phyloP scores from a whole-genome alignment of 1,140 invertebrate species.

The Mizuhopecten yessoensis region DNA sequence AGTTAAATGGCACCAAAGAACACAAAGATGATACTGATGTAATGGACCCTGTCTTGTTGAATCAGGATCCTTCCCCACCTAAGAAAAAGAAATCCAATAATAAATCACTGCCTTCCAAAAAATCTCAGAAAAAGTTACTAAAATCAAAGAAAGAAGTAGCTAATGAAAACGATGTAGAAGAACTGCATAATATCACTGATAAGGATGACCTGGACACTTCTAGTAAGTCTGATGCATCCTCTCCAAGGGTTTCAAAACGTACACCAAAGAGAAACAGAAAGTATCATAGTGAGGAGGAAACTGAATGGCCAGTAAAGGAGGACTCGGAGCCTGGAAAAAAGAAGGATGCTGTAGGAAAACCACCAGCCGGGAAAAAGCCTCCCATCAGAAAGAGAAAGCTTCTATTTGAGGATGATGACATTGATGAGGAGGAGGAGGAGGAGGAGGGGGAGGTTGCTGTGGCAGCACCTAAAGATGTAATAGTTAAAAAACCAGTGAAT shows the following conservation, averaged over 20 bases:
- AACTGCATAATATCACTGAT: background rate
- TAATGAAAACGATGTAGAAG: slow-evolving; percentile 38
- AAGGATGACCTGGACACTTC: slow-evolving; percentile 50
- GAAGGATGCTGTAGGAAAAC: background rate
- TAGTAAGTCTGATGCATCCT: slow-evolving; percentile 45
- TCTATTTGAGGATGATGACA: slow-evolving; percentile 58
- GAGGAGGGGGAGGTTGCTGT: background rate
- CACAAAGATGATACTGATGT: background rate
- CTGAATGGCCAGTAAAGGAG: background rate
- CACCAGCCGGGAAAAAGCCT: background rate
- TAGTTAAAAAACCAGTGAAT: slow-evolving; percentile 42
- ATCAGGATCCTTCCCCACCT: slow-evolving; percentile 42
- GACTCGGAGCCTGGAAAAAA: background rate
- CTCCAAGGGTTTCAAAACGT: slow-evolving; percentile 58
- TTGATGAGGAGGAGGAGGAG: slow-evolving; percentile 45
- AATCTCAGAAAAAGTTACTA: slow-evolving; percentile 28
- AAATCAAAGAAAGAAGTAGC: slow-evolving; percentile 41
- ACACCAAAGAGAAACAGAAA: slow-evolving; percentile 62
- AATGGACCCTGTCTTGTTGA: background rate
- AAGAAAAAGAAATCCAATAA: slow-evolving; percentile 47
- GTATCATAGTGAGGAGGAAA: slow-evolving; percentile 62
- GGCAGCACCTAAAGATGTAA: background rate
- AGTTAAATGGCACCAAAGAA: background rate
- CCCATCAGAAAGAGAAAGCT: slow-evolving; percentile 57
- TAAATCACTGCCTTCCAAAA: slow-evolving; percentile 17